Conservation (phyloP, 2,797 vertebrate genomes). For the Toxotes lorentzi region DNA sequence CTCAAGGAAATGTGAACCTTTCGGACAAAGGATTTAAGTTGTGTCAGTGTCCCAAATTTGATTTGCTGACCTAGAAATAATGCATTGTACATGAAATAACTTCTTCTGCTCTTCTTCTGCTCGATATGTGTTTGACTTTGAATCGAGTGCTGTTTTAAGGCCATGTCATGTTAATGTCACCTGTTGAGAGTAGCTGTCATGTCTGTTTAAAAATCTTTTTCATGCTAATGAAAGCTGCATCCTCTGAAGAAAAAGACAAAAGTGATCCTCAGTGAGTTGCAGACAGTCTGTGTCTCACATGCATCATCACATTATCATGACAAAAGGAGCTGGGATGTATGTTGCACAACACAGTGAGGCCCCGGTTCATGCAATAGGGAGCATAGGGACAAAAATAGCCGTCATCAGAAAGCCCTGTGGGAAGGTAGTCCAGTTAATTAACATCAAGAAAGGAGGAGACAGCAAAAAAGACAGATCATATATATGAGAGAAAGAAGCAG, state of each 20-base stretch:
- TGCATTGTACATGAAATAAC: too few species aligned
- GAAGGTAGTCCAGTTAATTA: constrained; percentile 68
- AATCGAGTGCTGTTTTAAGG: not conserved
- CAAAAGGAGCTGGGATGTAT: constrained; percentile 38
- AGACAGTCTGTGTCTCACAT: constrained; percentile 14
- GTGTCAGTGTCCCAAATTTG: too few species aligned
- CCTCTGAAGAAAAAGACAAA: not conserved
- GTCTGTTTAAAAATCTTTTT: constrained; percentile 14
- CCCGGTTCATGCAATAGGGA: constrained; percentile 43
- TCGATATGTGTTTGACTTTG: too few species aligned
- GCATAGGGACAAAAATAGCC: constrained; percentile 66
- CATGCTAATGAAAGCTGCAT: not conserved
- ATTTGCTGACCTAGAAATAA: too few species aligned
- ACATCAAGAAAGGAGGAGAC: constrained; percentile 44
- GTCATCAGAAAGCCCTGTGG: constrained; percentile 50
- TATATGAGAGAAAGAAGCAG: not conserved
- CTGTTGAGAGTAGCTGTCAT: not conserved
- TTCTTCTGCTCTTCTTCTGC: too few species aligned
- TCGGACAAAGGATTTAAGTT: too few species aligned
- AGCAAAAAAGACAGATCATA: constrained; percentile 18
- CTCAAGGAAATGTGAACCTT: too few species aligned
- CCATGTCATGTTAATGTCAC: constrained; percentile 11
- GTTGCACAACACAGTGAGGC: constrained; percentile 36
- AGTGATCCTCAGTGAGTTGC: constrained; percentile 4
- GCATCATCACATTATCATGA: constrained; percentile 31